Conservation (phyloP, 1,140 invertebrate species). For the Halesus radiatus region DNA sequence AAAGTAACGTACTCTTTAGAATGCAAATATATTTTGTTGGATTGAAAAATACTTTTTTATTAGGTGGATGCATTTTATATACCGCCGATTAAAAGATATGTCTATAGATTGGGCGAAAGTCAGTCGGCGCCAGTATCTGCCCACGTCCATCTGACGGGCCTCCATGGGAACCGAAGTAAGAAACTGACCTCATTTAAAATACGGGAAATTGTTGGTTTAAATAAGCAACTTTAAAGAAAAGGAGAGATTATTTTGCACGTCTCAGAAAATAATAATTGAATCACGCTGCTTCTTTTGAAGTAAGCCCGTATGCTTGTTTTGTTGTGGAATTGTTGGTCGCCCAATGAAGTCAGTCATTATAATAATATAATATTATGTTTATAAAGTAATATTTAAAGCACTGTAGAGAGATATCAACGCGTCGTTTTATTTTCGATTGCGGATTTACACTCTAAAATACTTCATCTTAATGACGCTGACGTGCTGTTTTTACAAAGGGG, state of each 20-base stretch:
- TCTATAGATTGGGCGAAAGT: slow-evolving; percentile 19
- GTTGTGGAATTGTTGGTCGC: no score
- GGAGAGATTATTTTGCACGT: not conserved
- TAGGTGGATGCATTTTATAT: slow-evolving; percentile 5
- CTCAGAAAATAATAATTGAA: no score
- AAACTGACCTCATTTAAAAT: not conserved
- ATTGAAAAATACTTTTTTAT: not conserved
- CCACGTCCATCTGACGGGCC: slow-evolving; percentile 15
- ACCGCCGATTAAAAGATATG: not conserved
- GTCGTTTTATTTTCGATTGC: not conserved
- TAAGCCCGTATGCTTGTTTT: no score
- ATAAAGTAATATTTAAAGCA: not conserved
- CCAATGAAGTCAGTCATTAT: no score
- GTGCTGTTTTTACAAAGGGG: not conserved
- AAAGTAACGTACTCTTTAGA: no score
- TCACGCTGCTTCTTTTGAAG: no score
- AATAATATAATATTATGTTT: no score
- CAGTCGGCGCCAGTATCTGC: slow-evolving; percentile 26
- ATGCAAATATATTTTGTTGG: no score
- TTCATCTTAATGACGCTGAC: slow-evolving; percentile 40
- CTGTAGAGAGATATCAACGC: not conserved
- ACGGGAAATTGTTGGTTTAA: not conserved
- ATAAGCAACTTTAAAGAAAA: not conserved
- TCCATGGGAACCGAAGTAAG: slow-evolving; percentile 17
- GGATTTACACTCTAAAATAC: not conserved